Evolutionary conservation across 2,113 vertebrate genomes (phyloP).

Genomic region (Grammomys surdaster): DNA sequence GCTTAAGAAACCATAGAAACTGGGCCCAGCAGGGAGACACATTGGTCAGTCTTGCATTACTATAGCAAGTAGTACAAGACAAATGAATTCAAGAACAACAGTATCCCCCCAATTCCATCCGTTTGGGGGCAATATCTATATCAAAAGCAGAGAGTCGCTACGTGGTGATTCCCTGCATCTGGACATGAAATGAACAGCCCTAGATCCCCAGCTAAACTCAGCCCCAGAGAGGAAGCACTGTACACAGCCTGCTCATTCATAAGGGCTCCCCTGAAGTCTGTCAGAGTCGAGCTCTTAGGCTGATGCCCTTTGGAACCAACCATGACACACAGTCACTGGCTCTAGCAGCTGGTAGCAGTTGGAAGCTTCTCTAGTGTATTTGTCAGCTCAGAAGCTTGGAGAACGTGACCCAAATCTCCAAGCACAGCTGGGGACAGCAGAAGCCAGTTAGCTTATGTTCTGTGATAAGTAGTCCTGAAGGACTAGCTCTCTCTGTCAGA

Average conservation of each 20-base stretch:
- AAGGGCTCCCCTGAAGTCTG: neutral
- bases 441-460: neutral
- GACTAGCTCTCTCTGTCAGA: neutral
- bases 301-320: neutral
- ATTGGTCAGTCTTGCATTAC: too few relatives aligned
- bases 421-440: neutral
- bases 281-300: neutral
- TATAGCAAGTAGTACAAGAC: neutral
- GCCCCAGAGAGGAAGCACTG: neutral
- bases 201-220: fast-evolving
- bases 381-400: neutral
- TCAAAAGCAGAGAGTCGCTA: neutral
- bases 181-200: neutral
- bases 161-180: neutral
- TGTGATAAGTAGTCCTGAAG: neutral
- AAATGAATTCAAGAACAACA: neutral
- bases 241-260: neutral
- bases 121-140: neutral
- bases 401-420: too few relatives aligned
- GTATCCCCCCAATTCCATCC: too few relatives aligned
- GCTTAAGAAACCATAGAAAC: neutral
- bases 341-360: neutral
- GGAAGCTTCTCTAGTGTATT: neutral
- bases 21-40: neutral
- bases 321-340: neutral